Base-by-base conservation (phyloP, 1,140 invertebrate species). In the Brachionus manjavacas region DNA sequence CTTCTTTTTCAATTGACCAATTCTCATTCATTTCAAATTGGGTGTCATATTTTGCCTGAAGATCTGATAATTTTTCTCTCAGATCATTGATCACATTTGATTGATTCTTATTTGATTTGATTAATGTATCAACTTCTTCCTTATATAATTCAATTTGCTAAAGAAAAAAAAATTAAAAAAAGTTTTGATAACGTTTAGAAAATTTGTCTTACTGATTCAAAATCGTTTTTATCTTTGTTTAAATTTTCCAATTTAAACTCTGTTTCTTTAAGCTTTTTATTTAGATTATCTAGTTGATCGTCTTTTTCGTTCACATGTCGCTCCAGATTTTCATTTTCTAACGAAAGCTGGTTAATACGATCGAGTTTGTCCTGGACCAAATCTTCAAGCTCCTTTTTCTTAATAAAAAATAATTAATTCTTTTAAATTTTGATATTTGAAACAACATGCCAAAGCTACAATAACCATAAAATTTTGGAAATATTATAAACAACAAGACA, bases 1-100 rank as follows among this genome's bases (percentile, higher is more conserved):
- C 52, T 39, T 81, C 79, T 64, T 81, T 81, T 81, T 81, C 79
- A 16, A 64, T 60, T 20, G 79, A 41, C 79, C 79, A 68, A 23
- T 81, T 60, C 23, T 81, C 79, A 23, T 81, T 81, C 14, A 68
- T 20, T 81, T 81, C 64, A 28, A 60, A 43, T 81, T 68, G 52
- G 4, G 28, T 25, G 20, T 81, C 64, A n/a, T 43, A 68, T 28
- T 81, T 81, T 4, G 52, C 49, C 39, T 81, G 79, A 14, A 64
- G 14, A 43, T 81, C 79, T 12, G n/a, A 6, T 46, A 81, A 16
- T 25, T 81, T 68, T 31, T 76, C 72, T 49, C 23, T 76, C n/a
- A 76, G 14, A 76, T 49, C 43, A 49, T 76, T 76, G 25, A 76
- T 76, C 3, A n/a, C 14, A 35, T 81, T 46, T 12, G 39, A 25